phyloP scores from a whole-genome alignment of 1,140 invertebrate genomes.

The Coenobita brevimanus region DNA sequence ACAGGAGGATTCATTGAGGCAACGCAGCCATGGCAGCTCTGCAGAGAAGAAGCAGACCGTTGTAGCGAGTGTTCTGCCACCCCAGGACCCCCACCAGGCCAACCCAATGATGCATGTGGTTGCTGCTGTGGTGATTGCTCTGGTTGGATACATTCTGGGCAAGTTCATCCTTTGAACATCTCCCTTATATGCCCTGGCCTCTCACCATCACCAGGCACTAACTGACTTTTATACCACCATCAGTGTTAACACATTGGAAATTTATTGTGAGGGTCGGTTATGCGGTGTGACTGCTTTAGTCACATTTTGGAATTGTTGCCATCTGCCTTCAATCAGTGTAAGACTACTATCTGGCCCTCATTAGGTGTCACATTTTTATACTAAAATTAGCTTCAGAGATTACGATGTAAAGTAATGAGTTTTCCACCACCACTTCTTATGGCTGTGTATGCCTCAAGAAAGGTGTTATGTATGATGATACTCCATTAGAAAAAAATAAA shows the following conservation, averaged over 20 bases:
- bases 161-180: slow-evolving; percentile 75
- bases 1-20: slow-evolving; percentile 78
- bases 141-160: slow-evolving; percentile 75
- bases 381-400: slow-evolving; percentile 18
- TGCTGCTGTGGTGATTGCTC: slow-evolving; percentile 72
- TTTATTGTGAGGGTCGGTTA: too few species aligned
- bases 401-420: slow-evolving; percentile 20
- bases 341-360: slow-evolving; percentile 29
- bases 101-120: slow-evolving; percentile 73
- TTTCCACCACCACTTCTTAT: slow-evolving; percentile 8
- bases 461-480: slow-evolving; percentile 13
- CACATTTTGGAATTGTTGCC: neutral
- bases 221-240: slow-evolving; percentile 43
- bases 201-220: slow-evolving; percentile 50
- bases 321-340: slow-evolving; percentile 39
- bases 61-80: slow-evolving; percentile 73
- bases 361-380: neutral
- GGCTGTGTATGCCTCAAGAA: neutral
- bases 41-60: slow-evolving; percentile 79
- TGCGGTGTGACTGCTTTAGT: too few species aligned
- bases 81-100: slow-evolving; percentile 66
- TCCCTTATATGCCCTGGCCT: slow-evolving; percentile 12
- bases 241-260: neutral
- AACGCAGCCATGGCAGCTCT: slow-evolving; percentile 73
- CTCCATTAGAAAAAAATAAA: slow-evolving; percentile 23